Percentiles rank a stretch among this genome's conserved stretches.
Conservation (phyloP, 2,888 invertebrate genomes). For the Phaonia tiefii region DNA sequence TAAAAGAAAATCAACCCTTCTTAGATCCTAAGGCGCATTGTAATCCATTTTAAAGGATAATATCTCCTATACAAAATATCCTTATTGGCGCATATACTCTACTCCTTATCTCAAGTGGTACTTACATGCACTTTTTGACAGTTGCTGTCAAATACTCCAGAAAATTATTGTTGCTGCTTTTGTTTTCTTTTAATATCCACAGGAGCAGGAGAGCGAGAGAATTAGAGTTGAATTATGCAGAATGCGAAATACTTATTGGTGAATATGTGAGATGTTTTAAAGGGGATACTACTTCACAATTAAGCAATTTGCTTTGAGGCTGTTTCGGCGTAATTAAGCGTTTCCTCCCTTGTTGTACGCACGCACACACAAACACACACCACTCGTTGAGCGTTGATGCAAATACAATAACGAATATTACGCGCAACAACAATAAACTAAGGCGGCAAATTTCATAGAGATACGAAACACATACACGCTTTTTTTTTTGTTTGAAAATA, state of each 20-base stretch:
- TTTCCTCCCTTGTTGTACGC: slow-evolving; percentile 60
- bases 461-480: slow-evolving; percentile 23
- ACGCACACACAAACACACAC: background rate
- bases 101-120: slow-evolving; percentile 71
- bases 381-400: no score
- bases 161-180: slow-evolving; percentile 31
- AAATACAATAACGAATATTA: slow-evolving; percentile 28
- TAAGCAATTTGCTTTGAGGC: slow-evolving; percentile 13
- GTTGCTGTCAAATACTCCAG: slow-evolving; percentile 65
- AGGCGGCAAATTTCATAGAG: slow-evolving; percentile 49
- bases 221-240: background rate
- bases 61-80: no score
- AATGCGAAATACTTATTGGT: background rate
- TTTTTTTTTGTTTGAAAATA: no score
- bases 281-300: background rate
- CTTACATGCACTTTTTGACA: slow-evolving; percentile 74
- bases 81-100: background rate
- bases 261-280: slow-evolving; percentile 1
- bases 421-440: slow-evolving; percentile 35
- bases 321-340: slow-evolving; percentile 49
- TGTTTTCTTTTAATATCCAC: slow-evolving; percentile 3
- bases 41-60: background rate
- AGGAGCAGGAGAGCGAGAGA: background rate
- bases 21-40: no score
- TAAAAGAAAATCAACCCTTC: background rate